Evolutionary conservation across 2,113 vertebrate genomes (phyloP), one percentile per base, ranked within the genome.

Genomic region (Acanthochromis polyacanthus): DNA sequence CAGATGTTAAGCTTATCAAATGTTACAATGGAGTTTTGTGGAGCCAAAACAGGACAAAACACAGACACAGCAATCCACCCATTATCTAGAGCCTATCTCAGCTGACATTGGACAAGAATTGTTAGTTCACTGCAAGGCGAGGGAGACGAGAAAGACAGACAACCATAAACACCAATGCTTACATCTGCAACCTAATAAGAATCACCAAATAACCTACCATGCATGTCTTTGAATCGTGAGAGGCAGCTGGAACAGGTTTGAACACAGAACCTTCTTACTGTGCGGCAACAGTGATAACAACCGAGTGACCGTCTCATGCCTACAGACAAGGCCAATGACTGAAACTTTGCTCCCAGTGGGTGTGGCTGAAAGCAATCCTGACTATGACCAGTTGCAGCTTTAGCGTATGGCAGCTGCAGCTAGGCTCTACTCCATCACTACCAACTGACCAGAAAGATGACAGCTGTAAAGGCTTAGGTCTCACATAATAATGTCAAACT

Each of bases 341-440:
- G 65, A 85, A 80, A 75, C 59, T 50, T 30, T 65, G 43, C 43
- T 78, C 25, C 22, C 1, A 55, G 67, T 81, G 61, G 78, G 85
- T 85, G 90, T 85, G 79, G 73, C 83, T 83, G 51, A 36, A 14
- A 65, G 64, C 25, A 43, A 53, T 46, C 28, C 36, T 9, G 40
- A 14, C 75, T 81, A 46, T 72, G 85, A 57, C 60, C 82, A 85
- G 40, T 46, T 74, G 81, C 30, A 60, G 65, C 57, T 57, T 58
- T 52, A 69, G 56, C 40, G 57, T 81, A 73, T 52, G 40, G 22
- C 87, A 81, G 77, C 84, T 80, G 76, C 75, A 40, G 50, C 77
- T 28, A 52, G 22, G 53, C 67, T 74, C 51, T 58, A 80, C 45
- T 69, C 87, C 72, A 80, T 32, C 58, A 32, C 57, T 5, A 52